Percentiles rank a stretch among this genome's conserved stretches.
phyloP scores from a whole-genome alignment of 2,888 invertebrate species.

The Acleris laterana region DNA sequence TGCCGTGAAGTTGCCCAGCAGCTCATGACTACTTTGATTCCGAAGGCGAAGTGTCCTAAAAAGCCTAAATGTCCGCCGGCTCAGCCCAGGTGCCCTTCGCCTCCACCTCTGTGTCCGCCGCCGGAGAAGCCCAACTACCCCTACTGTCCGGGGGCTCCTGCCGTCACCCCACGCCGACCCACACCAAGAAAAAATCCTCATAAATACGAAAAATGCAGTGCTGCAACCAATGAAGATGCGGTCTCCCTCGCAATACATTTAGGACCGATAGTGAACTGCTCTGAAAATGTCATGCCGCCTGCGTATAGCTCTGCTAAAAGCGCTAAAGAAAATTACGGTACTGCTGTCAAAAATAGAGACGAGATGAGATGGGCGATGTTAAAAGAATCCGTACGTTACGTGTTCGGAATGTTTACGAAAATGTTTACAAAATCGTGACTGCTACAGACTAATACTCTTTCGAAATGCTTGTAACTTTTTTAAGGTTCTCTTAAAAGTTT shows the following conservation, averaged over 20 bases:
- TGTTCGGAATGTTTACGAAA: too few relatives aligned
- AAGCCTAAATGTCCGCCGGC: conserved; percentile 11
- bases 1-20: neutral
- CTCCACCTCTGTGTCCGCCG: conserved; percentile 2
- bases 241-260: neutral
- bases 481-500: too few relatives aligned
- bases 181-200: neutral
- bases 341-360: neutral
- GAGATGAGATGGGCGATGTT: too few relatives aligned
- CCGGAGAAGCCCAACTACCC: neutral
- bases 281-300: neutral
- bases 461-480: too few relatives aligned
- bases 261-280: neutral
- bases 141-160: neutral
- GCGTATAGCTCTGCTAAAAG: neutral
- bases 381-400: too few relatives aligned
- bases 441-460: too few relatives aligned
- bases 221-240: neutral
- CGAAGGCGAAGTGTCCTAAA: neutral
- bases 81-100: neutral
- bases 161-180: neutral
- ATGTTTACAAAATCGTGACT: too few relatives aligned
- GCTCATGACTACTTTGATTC: neutral
- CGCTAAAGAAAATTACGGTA: neutral
- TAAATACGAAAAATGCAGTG: neutral